Evolutionary conservation across 2,888 invertebrate species (phyloP).

Genomic region (Thalpophila matura): DNA sequence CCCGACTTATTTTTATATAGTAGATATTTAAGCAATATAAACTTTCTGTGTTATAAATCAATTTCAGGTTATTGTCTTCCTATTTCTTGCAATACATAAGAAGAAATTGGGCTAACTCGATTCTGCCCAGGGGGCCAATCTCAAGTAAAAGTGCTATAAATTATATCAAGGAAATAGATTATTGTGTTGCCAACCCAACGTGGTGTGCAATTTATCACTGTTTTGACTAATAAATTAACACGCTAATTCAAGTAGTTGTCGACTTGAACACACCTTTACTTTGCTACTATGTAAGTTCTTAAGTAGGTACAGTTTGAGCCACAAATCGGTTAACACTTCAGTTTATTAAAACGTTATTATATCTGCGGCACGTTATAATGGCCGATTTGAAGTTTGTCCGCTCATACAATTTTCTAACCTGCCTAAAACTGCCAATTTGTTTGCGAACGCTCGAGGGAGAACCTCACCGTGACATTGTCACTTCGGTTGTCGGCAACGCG

Average conservation of each 20-base stretch:
- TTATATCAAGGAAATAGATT: conserved; percentile 47
- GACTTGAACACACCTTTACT: conserved; percentile 12
- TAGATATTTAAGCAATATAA: not conserved
- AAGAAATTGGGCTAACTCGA: conserved; percentile 25
- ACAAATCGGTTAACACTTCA: too few species aligned
- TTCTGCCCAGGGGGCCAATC: conserved; percentile 19
- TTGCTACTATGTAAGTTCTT: conserved; percentile 4
- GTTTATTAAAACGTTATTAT: too few species aligned
- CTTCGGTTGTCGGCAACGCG: too few species aligned
- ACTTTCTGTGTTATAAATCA: conserved; percentile 37
- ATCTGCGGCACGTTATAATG: too few species aligned
- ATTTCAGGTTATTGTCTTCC: conserved; percentile 14
- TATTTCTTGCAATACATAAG: conserved; percentile 23
- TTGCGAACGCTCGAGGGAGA: too few species aligned
- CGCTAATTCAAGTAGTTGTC: conserved; percentile 36
- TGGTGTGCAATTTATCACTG: conserved; percentile 38
- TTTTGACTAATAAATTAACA: conserved; percentile 51
- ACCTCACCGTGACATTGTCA: too few species aligned
- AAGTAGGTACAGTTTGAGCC: too few species aligned
- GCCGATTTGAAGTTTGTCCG: too few species aligned
- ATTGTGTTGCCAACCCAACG: conserved; percentile 33
- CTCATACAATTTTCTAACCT: too few species aligned
- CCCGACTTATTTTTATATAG: too few species aligned
- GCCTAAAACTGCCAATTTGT: too few species aligned
- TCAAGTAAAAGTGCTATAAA: conserved; percentile 53